Conservation (phyloP, 2,113 vertebrate species). For the Dolichallabes microphthalmus region DNA sequence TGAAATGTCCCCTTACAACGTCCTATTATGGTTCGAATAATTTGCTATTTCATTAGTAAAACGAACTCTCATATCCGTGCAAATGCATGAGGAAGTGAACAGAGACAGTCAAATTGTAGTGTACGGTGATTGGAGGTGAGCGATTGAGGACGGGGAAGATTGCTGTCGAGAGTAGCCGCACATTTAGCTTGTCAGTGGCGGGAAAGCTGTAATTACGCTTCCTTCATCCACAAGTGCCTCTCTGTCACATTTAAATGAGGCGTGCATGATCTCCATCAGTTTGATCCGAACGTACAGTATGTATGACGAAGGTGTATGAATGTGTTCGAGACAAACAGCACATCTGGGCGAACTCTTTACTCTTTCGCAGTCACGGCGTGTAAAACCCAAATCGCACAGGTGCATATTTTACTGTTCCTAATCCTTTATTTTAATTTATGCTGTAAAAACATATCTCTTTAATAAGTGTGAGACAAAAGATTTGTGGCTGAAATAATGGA, state of each 20-base stretch:
- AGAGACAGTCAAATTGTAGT: constrained; percentile 86
- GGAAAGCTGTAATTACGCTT: constrained; percentile 89
- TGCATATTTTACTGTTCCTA: not conserved
- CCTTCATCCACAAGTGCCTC: constrained; percentile 85
- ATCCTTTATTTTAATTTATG: not conserved
- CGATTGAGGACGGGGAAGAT: constrained; percentile 78
- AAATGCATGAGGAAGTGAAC: constrained; percentile 40
- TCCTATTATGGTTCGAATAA: constrained; percentile 38
- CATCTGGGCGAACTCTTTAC: not conserved
- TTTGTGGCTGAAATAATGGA: constrained; percentile 74
- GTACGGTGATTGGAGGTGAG: constrained; percentile 74
- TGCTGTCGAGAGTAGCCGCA: constrained; percentile 74
- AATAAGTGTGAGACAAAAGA: constrained; percentile 61
- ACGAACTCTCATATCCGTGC: constrained; percentile 29
- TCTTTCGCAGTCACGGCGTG: not conserved
- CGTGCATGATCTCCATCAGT: constrained; percentile 63
- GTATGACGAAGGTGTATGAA: constrained; percentile 34
- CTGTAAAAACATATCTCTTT: not conserved
- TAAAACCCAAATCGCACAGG: not conserved
- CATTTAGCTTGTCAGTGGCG: constrained; percentile 84
- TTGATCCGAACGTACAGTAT: constrained; percentile 76
- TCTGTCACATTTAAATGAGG: constrained; percentile 93
- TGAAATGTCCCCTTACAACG: not conserved
- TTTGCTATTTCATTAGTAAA: constrained; percentile 48
- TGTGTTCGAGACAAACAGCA: constrained; percentile 31